These are phyloP conservation scores for Hydrophis major DNA, from an alignment of 2,797 vertebrate species.

Conservation along the genomic window DNA sequence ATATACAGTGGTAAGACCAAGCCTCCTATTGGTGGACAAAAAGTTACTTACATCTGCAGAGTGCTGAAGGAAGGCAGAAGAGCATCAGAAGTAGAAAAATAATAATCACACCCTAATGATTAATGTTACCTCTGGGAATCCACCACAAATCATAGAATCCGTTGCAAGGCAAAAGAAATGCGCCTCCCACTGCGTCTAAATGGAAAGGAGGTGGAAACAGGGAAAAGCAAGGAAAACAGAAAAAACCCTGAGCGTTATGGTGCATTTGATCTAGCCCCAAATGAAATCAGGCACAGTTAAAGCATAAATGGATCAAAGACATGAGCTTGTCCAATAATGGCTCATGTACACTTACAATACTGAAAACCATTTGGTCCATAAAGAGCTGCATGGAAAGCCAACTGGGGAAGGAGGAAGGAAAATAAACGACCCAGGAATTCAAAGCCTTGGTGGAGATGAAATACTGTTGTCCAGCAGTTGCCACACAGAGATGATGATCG, in stretches of 20 bases:
- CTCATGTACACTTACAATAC: slow-evolving; percentile 23
- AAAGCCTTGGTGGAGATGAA: background rate
- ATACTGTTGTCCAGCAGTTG: background rate
- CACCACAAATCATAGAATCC: background rate
- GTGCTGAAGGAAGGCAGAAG: background rate
- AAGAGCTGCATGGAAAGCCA: slow-evolving; percentile 51
- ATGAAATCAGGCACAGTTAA: slow-evolving; percentile 31
- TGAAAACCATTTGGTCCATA: slow-evolving; percentile 39
- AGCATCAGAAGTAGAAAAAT: background rate
- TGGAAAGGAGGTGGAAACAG: background rate
- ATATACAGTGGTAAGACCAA: background rate
- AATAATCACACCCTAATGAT: background rate
- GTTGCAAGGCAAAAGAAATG: background rate
- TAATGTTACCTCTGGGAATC: background rate
- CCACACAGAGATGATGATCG: background rate
- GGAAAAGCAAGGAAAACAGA: background rate
- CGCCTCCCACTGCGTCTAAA: background rate
- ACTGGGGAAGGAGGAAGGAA: background rate
- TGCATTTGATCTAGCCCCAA: slow-evolving; percentile 62
- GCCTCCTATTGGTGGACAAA: background rate
- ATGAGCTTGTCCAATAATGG: slow-evolving; percentile 14
- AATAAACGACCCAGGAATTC: background rate
- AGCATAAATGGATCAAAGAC: slow-evolving; percentile 21
- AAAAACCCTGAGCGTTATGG: slow-evolving; percentile 4
- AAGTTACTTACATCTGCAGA: background rate